These are phyloP conservation scores for Potamarius usumacintae DNA, from an alignment of 2,113 vertebrate species.

Conservation along the genomic window DNA sequence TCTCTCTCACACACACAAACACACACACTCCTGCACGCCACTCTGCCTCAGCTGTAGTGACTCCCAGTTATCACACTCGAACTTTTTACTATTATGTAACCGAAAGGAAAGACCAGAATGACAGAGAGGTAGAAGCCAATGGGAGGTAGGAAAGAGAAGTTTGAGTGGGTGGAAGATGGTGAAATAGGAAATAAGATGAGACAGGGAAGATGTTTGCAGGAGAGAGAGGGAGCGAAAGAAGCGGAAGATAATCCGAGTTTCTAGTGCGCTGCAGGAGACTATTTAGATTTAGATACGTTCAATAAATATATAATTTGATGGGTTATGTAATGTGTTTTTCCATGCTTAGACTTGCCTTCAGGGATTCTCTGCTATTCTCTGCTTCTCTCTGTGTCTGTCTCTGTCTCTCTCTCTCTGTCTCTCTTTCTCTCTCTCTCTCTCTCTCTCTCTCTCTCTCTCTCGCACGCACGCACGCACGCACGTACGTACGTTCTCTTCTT, in stretches of 20 bases:
- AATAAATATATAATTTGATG: slow-evolving; percentile 41
- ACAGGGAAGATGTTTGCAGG: not conserved
- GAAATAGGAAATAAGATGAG: slow-evolving; percentile 10
- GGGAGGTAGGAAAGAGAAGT: not conserved
- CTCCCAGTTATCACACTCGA: slow-evolving; percentile 1
- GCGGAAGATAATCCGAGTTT: not conserved
- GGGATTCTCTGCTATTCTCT: not conserved
- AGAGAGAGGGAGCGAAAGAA: not conserved
- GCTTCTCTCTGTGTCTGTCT: too few species aligned
- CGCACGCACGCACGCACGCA: not conserved
- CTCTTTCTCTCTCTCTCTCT: not conserved
- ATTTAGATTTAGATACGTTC: slow-evolving; percentile 10
- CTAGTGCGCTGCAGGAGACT: slow-evolving; percentile 14
- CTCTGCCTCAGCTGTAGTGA: slow-evolving; percentile 15
- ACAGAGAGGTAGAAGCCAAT: not conserved
- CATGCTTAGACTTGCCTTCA: slow-evolving; percentile 4
- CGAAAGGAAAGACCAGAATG: not conserved
- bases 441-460: slow-evolving; percentile 9
- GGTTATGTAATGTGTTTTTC: slow-evolving; percentile 49
- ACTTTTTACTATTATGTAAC: slow-evolving; percentile 15
- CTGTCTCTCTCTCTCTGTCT: too few species aligned
- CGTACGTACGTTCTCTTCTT: not conserved
- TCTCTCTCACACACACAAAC: too few species aligned
- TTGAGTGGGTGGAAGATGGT: slow-evolving; percentile 6
- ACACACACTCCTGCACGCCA: slow-evolving; percentile 2